Percentiles rank a stretch among this genome's conserved stretches.
phyloP scores from a whole-genome alignment of 2,888 invertebrate species.

The Agrotis ipsilon region DNA sequence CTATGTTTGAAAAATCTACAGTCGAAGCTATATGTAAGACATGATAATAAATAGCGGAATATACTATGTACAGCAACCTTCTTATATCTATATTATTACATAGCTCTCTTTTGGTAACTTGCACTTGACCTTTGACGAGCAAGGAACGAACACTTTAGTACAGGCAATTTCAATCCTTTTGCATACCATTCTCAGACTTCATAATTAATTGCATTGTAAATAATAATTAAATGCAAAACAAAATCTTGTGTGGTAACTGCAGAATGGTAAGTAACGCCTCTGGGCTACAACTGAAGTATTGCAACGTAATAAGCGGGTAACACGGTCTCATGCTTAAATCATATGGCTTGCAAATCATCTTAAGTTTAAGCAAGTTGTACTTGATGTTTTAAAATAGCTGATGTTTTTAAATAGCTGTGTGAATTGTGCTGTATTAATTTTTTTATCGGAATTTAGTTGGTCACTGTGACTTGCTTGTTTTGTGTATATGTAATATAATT shows the following conservation, averaged over 20 bases:
- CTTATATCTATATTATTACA: too few relatives aligned
- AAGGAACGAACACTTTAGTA: too few relatives aligned
- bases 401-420: conserved; percentile 9
- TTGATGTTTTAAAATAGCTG: conserved; percentile 16
- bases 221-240: conserved; percentile 34
- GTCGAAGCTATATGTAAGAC: too few relatives aligned
- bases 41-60: too few relatives aligned
- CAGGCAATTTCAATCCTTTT: background rate
- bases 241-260: conserved; percentile 14
- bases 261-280: conserved; percentile 11
- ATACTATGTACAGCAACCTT: too few relatives aligned
- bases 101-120: too few relatives aligned
- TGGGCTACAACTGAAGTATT: conserved; percentile 28
- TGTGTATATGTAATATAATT: too few relatives aligned
- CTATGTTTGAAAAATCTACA: too few relatives aligned
- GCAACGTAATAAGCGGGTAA: conserved; percentile 47
- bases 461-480: too few relatives aligned
- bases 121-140: too few relatives aligned
- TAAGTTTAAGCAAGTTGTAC: conserved; percentile 26
- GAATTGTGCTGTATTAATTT: conserved; percentile 5
- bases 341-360: conserved; percentile 31
- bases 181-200: conserved; percentile 10
- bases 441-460: too few relatives aligned
- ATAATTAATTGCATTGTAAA: conserved; percentile 51
- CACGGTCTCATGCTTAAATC: conserved; percentile 22